Conservation (phyloP, 2,888 invertebrate genomes). For the Chalcosyrphus nemorum region DNA sequence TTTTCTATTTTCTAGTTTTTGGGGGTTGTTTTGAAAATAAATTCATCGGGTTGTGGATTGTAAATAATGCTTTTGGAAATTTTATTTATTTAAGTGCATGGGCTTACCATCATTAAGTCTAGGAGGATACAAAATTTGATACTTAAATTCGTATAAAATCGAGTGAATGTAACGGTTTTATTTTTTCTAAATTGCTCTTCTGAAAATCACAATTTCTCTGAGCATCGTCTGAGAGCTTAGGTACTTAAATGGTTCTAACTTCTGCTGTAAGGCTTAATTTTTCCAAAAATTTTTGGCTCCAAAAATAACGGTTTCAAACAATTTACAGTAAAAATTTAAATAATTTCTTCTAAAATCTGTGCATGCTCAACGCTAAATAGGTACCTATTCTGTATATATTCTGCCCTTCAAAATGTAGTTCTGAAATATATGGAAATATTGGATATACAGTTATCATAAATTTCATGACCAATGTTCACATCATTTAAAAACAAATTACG, state of each 20-base stretch:
- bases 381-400: background rate
- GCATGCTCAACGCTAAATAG: background rate
- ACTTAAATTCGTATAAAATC: too few relatives aligned
- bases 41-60: background rate
- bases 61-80: background rate
- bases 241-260: too few relatives aligned
- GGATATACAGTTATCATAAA: background rate
- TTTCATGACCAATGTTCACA: background rate
- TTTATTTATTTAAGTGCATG: too few relatives aligned
- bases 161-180: too few relatives aligned
- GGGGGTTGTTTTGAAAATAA: background rate
- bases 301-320: too few relatives aligned
- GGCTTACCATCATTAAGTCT: conserved; percentile 4
- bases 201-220: too few relatives aligned
- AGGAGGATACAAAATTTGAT: conserved; percentile 20
- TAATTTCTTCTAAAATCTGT: background rate
- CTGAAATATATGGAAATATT: background rate
- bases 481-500: background rate
- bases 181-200: too few relatives aligned
- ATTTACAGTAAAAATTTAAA: too few relatives aligned
- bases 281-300: too few relatives aligned
- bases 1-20: background rate
- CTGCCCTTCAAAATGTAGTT: background rate
- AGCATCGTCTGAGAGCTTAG: too few relatives aligned
- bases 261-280: too few relatives aligned